These are phyloP conservation scores for Scolopax rusticola DNA, from an alignment of 2,797 vertebrate species.

Conservation along the genomic window DNA sequence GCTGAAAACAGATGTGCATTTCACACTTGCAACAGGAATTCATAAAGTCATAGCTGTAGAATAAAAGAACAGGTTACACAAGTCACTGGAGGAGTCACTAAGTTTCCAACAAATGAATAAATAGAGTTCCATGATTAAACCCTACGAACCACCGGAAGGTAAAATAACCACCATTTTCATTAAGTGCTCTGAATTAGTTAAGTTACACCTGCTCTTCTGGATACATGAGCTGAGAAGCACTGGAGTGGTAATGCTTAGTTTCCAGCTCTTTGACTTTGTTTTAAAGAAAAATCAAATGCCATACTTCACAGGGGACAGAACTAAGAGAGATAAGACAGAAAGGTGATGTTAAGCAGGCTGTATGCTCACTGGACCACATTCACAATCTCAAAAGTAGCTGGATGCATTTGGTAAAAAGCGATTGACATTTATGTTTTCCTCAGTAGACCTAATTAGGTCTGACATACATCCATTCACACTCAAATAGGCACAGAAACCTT, in stretches of 20 bases:
- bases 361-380: conserved; percentile 12
- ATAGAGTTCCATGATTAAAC: neutral
- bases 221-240: neutral
- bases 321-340: neutral
- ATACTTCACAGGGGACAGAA: neutral
- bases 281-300: conserved; percentile 22
- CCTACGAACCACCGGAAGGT: neutral
- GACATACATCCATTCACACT: conserved; percentile 62
- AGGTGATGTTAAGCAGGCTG: neutral
- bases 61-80: neutral
- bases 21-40: neutral
- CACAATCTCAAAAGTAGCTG: conserved; percentile 21
- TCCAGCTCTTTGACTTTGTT: conserved; percentile 18
- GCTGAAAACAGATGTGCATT: neutral
- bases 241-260: neutral
- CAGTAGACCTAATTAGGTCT: conserved; percentile 59
- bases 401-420: neutral
- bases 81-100: neutral
- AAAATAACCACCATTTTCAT: neutral
- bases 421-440: conserved; percentile 57
- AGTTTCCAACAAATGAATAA: neutral
- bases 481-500: conserved; percentile 42
- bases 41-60: neutral
- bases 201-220: neutral
- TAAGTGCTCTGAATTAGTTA: neutral